Base-by-base conservation (phyloP, 2,888 invertebrate species). In the Eupithecia pulchellata region DNA sequence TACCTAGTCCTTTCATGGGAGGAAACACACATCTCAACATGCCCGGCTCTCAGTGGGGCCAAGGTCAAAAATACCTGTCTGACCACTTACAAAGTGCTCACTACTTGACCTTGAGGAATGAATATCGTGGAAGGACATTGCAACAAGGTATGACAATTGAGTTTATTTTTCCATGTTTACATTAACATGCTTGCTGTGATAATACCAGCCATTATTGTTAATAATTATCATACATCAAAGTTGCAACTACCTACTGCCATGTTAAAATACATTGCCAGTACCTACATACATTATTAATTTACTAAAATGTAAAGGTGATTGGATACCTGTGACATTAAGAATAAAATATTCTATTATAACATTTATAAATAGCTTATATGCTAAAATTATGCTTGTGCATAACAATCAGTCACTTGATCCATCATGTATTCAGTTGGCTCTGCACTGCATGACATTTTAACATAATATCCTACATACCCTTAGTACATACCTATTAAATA, bases 31-130 rank as follows among this genome's bases (percentile, higher is more conserved):
- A 97, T 81, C 89, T 96, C n/a, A 96, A 96, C 78, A 97, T 97
- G 97, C 97, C 97, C 0, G 97, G 97, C 1, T 96, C 97, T 1
- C 96, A 96, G 75, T 96, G 96, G 95, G 95, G 95, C 5, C 96
- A 96, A 84, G 95, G 95, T 66, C 94, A 95, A 65, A 97, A 97
- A 86, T 97, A 96, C 82, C 91, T 96, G 68, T 96, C 97, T 42
- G 96, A 96, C 77, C 95, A 96, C 79, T 93, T 96, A 84, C 96
- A 96, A 75, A 95, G 94, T 74, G 95, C 95, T 5, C 97, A 96
- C 85, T 96, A 96, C 81, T 90, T 95, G 64, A 94, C 93, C 69
- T 86, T 95, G 76, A 90, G 95, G 78, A 94, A 94, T 87, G 91
- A 93, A 74, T 94, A 92, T 79, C 85, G 91, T 52, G 81, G 81